phyloP scores from a whole-genome alignment of 2,113 vertebrate genomes.

The Otus sunia region DNA sequence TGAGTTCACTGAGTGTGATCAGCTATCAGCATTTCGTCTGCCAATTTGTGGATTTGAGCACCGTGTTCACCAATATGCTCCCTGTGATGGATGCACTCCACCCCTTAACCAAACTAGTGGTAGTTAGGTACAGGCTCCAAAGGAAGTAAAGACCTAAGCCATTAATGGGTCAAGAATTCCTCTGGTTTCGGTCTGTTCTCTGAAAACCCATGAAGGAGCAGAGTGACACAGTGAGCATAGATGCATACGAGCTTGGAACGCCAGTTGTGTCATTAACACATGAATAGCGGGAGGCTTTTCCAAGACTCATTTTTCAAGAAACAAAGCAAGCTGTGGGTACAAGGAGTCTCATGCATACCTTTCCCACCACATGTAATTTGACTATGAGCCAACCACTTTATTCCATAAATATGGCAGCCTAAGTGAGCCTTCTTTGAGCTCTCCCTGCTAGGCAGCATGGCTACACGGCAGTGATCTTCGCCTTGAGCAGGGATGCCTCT shows the following conservation, averaged over 20 bases:
- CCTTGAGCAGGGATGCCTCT: no score
- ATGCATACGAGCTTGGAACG: background rate
- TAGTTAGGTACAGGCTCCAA: background rate
- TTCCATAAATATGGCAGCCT: no score
- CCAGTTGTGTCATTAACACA: background rate
- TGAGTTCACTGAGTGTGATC: background rate
- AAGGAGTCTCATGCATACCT: no score
- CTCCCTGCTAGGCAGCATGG: no score
- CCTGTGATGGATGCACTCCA: background rate
- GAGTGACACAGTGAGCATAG: no score
- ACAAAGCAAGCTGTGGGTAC: background rate
- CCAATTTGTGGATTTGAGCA: background rate
- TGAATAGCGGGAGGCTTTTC: background rate
- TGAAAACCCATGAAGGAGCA: no score
- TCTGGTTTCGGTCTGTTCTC: background rate
- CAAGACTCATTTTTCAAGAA: background rate
- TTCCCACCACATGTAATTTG: no score
- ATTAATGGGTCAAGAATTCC: background rate
- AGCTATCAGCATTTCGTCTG: conserved; percentile 12
- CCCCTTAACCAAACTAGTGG: background rate
- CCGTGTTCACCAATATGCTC: background rate
- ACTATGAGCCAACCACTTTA: no score
- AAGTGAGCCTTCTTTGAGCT: no score
- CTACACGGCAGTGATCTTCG: no score
- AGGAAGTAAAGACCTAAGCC: background rate